Evolutionary conservation across 2,888 invertebrate species (phyloP), one percentile per base, ranked within the genome.

Genomic region (Electrophaes corylata): DNA sequence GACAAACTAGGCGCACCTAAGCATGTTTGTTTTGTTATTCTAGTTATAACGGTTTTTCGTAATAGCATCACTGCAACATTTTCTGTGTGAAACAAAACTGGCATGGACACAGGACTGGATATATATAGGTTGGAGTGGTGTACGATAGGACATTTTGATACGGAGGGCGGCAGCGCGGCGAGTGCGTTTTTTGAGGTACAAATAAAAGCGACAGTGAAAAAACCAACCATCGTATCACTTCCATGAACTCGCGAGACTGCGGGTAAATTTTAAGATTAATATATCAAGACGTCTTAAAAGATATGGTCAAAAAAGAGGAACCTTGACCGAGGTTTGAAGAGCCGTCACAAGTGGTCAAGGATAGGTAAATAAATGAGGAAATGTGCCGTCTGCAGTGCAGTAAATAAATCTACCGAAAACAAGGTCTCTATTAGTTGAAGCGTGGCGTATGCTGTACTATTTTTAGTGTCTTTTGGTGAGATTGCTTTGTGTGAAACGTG

Each of bases 41-140:
- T 4, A 2, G 10, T 14, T 14, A 1, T 56, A 59, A 60, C 57
- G 44, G 60, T 55, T 45, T n/a, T 20, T 48, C 33, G 20, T 23
- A 16, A 29, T 29, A 14, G 14, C 10, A 41, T 44, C 26, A 18
- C 37, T 46, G 45, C 53, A 52, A 16, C 45, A 52, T 55, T 52
- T 60, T 51, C 41, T 41, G 40, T 57, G 44, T 26, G 51, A 52
- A 60, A 57, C 46, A 49, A 62, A 40, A 60, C 52, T 23, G 49
- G 47, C 50, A 62, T 59, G 54, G 39, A 44, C 62, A 60, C 65
- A 61, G 55, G 63, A 40, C 59, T 62, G 58, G 62, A 62, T 70
- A 73, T 67, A 75, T 75, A 77, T 77, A 77, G 65, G 70, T 59
- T 43, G 61, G 63, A 62, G 48, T 62, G 62, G 62, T 48, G 69